These are phyloP conservation scores for Ooceraea biroi DNA, from an alignment of 1,140 invertebrate genomes.

Conservation along the genomic window DNA sequence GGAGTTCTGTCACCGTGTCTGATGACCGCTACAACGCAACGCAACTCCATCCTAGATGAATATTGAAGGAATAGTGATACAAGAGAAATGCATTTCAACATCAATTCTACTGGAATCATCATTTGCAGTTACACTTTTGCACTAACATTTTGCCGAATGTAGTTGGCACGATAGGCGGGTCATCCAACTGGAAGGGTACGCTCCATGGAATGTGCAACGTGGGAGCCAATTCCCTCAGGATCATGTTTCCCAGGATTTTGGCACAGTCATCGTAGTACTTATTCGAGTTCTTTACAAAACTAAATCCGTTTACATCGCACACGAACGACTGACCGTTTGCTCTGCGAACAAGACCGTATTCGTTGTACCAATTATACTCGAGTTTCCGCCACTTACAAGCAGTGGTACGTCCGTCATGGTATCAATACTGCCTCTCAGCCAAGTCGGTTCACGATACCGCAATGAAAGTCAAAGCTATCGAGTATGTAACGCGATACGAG, in stretches of 20 bases:
- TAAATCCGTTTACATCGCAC: constrained; percentile 99
- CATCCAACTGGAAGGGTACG: constrained; percentile 98
- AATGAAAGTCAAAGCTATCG: constrained; percentile 17
- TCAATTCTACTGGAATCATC: not conserved
- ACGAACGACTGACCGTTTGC: constrained; percentile 99
- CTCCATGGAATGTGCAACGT: constrained; percentile 98
- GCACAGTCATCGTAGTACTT: constrained; percentile 99
- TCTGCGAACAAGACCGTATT: constrained; percentile 86
- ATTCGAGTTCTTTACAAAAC: constrained; percentile 99
- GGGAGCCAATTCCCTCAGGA: constrained; percentile 96
- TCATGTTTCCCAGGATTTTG: constrained; percentile 98
- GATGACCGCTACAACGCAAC: constrained; percentile 99
- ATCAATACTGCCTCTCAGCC: constrained; percentile 1
- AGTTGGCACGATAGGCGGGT: constrained; percentile 99
- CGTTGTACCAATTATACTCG: constrained; percentile 7
- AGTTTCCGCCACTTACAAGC: not conserved
- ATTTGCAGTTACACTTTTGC: not conserved
- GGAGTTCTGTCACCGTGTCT: constrained; percentile 99
- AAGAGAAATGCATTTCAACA: not conserved
- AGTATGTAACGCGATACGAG: constrained; percentile 43
- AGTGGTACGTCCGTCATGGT: not conserved
- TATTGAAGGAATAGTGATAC: constrained; percentile 1
- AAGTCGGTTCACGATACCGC: not conserved
- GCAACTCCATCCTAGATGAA: constrained; percentile 94
- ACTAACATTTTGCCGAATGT: constrained; percentile 98